phyloP scores from a whole-genome alignment of 2,797 vertebrate genomes.

The Danio albolineatus region DNA sequence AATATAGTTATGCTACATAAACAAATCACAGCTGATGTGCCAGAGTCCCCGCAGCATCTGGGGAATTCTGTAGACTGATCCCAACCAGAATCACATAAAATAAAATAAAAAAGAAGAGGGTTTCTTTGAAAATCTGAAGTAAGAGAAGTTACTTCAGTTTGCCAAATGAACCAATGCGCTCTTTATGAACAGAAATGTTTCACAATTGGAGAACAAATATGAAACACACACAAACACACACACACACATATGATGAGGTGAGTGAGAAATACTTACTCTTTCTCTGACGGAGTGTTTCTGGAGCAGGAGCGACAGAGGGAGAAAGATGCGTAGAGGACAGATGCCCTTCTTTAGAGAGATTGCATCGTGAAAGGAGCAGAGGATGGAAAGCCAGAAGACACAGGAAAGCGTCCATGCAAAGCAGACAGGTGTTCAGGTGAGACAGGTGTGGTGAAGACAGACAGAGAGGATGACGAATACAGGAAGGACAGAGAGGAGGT shows the following conservation, averaged over 20 bases:
- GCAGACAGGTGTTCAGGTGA: conserved; percentile 24
- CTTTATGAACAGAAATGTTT: neutral
- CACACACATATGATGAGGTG: conserved; percentile 8
- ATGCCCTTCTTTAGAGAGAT: conserved; percentile 62
- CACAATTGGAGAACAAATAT: conserved; percentile 6
- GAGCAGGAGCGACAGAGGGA: conserved; percentile 66
- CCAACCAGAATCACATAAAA: neutral
- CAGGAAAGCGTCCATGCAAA: conserved; percentile 14
- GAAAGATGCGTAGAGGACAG: conserved; percentile 57
- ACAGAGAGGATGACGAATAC: conserved; percentile 22
- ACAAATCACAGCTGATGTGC: conserved; percentile 22
- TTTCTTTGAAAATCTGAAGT: conserved; percentile 34
- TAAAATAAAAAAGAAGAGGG: neutral
- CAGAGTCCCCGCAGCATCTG: conserved; percentile 13
- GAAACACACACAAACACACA: conserved; percentile 39
- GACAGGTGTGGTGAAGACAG: conserved; percentile 35
- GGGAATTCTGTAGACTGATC: conserved; percentile 4
- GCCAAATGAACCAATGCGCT: conserved; percentile 7
- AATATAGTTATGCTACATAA: neutral
- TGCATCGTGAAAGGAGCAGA: conserved; percentile 11
- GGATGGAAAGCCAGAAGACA: conserved; percentile 1
- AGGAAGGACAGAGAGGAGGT: neutral
- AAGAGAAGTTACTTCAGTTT: neutral
- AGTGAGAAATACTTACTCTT: conserved; percentile 77
- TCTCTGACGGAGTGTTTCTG: conserved; percentile 68